Evolutionary conservation across 2,888 invertebrate genomes (phyloP), one percentile per base, ranked within the genome.

Genomic region (Hypomecis punctinalis): DNA sequence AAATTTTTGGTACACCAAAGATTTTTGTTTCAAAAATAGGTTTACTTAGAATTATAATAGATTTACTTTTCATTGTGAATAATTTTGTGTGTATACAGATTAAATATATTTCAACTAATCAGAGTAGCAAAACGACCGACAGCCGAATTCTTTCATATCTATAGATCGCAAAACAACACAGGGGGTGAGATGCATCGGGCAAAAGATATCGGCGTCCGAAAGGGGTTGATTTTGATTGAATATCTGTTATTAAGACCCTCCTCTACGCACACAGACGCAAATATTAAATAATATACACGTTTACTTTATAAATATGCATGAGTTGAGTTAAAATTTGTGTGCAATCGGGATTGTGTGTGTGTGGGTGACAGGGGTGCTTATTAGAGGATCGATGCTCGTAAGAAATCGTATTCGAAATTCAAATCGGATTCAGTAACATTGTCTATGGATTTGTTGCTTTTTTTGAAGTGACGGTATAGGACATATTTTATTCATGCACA

Each of bases 211-310:
- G 91, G 90, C 67, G 64, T 80, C 86, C 84, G 85, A 85, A 89
- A 90, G 84, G 92, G 93, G 91, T 91, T 90, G 90, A 88, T 88
- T 91, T 92, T 92, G 93, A 93, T 93, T 92, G 93, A 93, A 93
- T 93, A 93, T 93, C 92, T 92, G 93, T 89, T 91, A 92, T 93
- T 91, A 88, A 89, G 86, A 85, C 90, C 91, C 84, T 85, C 85
- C 84, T 80, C 69, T 73, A 77, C 84, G 73, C 89, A 86, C 90
- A 90, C 86, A 86, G 74, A 73, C 84, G 77, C 83, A 86, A 80
- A 85, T 84, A 88, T 88, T 87, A 89, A 90, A 91, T 91, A 92
- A 90, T 90, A 89, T 89, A 91, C 88, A 86, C 86, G 80, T 83
- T 84, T 83, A 87, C 82, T 85, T 89, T 91, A 92, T 93, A 89